These are phyloP conservation scores for Schizothorax lantsangensis DNA, from an alignment of 2,797 vertebrate species.

Conservation along the genomic window DNA sequence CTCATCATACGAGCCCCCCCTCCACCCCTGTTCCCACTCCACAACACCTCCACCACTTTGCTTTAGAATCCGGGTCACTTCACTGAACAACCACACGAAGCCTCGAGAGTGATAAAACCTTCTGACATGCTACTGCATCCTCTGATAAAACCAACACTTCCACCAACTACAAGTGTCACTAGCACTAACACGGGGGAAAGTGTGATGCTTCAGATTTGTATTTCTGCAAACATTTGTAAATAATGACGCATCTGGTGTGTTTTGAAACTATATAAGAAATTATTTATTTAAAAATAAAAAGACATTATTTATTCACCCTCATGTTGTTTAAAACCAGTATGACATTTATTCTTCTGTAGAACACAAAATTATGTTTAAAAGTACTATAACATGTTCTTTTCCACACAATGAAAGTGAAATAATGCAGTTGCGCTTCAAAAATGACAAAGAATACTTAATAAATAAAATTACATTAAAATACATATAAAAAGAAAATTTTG, in stretches of 20 bases:
- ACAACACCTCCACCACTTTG: slow-evolving; percentile 80
- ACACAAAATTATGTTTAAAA: not conserved
- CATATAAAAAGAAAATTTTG: not conserved
- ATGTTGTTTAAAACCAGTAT: not conserved
- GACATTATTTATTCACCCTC: not conserved
- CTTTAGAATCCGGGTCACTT: slow-evolving; percentile 79
- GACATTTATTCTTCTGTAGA: not conserved
- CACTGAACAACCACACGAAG: slow-evolving; percentile 73
- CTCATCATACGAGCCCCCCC: slow-evolving; percentile 65
- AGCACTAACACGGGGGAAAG: slow-evolving; percentile 30
- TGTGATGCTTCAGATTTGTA: not conserved
- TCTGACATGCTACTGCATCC: slow-evolving; percentile 66
- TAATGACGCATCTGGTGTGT: not conserved
- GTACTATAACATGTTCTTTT: not conserved
- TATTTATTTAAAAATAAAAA: not conserved
- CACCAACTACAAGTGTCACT: slow-evolving; percentile 44
- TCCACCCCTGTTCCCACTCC: slow-evolving; percentile 66
- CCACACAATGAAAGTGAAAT: not conserved
- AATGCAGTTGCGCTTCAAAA: not conserved
- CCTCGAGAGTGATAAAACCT: slow-evolving; percentile 68
- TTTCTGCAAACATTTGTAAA: not conserved
- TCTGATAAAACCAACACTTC: slow-evolving; percentile 62
- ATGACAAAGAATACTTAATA: not conserved
- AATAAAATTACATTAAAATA: not conserved
- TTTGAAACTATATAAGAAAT: not conserved